Percentiles rank a stretch among this genome's conserved stretches.
These are phyloP conservation scores for Synanthedon myopaeformis DNA, from an alignment of 2,888 invertebrate genomes.

Conservation along the genomic window DNA sequence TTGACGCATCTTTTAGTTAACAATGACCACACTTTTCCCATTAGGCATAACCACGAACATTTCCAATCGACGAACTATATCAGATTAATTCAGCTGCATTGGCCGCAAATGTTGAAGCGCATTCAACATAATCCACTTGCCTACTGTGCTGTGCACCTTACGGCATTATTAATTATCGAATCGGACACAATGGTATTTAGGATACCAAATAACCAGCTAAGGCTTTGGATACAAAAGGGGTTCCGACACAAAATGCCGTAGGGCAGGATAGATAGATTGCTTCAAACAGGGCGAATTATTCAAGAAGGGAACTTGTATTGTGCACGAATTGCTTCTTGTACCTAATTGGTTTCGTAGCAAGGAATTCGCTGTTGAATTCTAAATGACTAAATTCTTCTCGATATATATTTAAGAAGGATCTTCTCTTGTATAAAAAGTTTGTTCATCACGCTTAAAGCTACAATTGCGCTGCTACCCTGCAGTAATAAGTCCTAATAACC, in stretches of 20 bases:
- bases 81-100: neutral
- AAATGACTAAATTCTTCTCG: too few relatives aligned
- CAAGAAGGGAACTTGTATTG: conserved; percentile 4
- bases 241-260: neutral
- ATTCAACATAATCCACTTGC: neutral
- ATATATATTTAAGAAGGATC: too few relatives aligned
- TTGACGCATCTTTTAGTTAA: too few relatives aligned
- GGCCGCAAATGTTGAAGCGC: neutral
- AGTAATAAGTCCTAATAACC: too few relatives aligned
- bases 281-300: conserved; percentile 6
- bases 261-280: neutral
- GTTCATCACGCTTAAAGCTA: too few relatives aligned
- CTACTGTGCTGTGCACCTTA: neutral
- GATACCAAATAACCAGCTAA: neutral
- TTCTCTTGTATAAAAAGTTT: too few relatives aligned
- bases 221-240: conserved; percentile 5
- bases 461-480: too few relatives aligned
- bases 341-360: neutral
- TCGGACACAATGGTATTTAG: conserved; percentile 5
- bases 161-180: conserved; percentile 8
- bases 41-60: neutral
- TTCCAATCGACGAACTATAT: neutral
- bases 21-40: neutral
- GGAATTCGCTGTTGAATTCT: too few relatives aligned
- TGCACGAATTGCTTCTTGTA: conserved; percentile 3